Evolutionary conservation across 1,140 invertebrate genomes (phyloP).

Genomic region (Drosophila subpulchrella): DNA sequence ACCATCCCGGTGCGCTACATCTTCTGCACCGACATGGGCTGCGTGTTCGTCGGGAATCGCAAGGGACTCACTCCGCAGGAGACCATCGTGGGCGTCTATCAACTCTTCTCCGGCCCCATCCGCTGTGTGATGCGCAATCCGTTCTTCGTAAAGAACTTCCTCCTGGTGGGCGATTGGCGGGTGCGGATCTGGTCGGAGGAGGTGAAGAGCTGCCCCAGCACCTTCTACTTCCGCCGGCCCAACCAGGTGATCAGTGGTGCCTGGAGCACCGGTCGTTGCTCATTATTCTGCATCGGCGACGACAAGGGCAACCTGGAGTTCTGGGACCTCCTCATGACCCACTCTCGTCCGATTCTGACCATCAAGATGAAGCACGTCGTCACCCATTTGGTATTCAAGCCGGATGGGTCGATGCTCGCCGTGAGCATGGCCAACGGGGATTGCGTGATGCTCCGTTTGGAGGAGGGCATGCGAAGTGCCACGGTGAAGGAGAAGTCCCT

Average conservation of each 20-base stretch:
- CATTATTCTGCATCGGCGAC: constrained; percentile 93
- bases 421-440: constrained; percentile 91
- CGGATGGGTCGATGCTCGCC: constrained; percentile 89
- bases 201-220: constrained; percentile 93
- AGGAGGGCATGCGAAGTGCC: constrained; percentile 90
- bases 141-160: constrained; percentile 94
- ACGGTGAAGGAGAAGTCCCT: constrained; percentile 92
- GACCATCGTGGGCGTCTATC: constrained; percentile 88
- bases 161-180: constrained; percentile 94
- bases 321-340: constrained; percentile 94
- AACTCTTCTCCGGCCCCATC: constrained; percentile 92
- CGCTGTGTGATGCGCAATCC: constrained; percentile 93
- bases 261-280: constrained; percentile 93
- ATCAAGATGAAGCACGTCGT: constrained; percentile 85
- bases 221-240: constrained; percentile 91
- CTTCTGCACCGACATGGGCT: constrained; percentile 89
- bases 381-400: constrained; percentile 85
- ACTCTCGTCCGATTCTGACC: constrained; percentile 89
- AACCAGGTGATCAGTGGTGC: constrained; percentile 89
- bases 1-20: constrained; percentile 92
- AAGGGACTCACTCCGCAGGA: constrained; percentile 90
- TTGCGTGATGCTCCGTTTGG: constrained; percentile 91
- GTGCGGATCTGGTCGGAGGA: constrained; percentile 96
- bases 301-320: constrained; percentile 92
- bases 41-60: constrained; percentile 91